These are phyloP conservation scores for Thunnus thynnus DNA, from an alignment of 2,113 vertebrate species.

Conservation along the genomic window DNA sequence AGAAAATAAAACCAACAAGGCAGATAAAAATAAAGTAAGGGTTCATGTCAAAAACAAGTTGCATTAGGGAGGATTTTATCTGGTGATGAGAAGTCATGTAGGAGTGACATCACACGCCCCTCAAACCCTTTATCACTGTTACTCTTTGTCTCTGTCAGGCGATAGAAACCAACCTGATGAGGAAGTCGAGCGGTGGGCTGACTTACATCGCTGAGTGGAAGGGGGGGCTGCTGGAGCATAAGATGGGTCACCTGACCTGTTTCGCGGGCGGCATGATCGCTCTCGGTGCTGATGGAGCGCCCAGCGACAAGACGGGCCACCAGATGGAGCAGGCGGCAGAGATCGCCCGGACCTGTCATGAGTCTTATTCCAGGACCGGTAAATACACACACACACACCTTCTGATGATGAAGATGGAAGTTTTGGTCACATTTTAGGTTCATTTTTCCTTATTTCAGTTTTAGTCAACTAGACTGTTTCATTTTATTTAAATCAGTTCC, in stretches of 20 bases:
- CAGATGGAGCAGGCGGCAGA: constrained; percentile 96
- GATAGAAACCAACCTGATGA: constrained; percentile 95
- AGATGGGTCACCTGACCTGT: constrained; percentile 99
- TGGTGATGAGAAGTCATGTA: too few species aligned
- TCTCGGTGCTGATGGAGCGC: constrained; percentile 93
- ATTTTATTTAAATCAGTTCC: too few species aligned
- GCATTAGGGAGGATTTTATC: too few species aligned
- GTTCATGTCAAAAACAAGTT: too few species aligned
- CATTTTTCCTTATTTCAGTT: too few species aligned
- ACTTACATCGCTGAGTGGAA: constrained; percentile 99
- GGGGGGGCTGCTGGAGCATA: constrained; percentile 96
- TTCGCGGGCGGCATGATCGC: constrained; percentile 99
- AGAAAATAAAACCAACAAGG: too few species aligned
- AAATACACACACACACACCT: not conserved
- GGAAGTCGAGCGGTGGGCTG: constrained; percentile 92
- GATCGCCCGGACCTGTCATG: constrained; percentile 96
- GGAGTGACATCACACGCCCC: too few species aligned
- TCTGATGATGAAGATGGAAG: too few species aligned
- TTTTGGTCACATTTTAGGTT: too few species aligned
- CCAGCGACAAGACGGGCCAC: constrained; percentile 89
- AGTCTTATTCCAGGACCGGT: constrained; percentile 96
- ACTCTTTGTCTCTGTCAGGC: constrained; percentile 84
- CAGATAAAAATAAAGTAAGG: too few species aligned
- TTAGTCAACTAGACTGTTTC: too few species aligned
- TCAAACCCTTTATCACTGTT: too few species aligned